Evolutionary conservation across 2,797 vertebrate species (phyloP), one percentile per base, ranked within the genome.

Genomic region (Cyprinella venusta): DNA sequence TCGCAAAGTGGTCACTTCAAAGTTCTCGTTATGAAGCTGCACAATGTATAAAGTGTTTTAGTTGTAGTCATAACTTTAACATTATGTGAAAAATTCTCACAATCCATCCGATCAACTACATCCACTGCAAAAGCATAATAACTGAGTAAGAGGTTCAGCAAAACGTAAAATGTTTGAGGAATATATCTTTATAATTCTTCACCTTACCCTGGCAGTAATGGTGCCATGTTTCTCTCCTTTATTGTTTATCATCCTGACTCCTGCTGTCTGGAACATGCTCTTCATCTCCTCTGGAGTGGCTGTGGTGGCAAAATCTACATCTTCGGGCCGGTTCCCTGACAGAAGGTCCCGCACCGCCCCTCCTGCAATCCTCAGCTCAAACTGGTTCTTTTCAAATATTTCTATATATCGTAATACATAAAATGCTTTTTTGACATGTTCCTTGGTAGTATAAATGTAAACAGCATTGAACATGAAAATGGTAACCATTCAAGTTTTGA

Each of bases 191-290:
- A 26, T 21, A 6, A 65, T 50, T 52, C 7, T 68, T 40, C 72
- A 69, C 42, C 93, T 94, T 90, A 99, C 98, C 93, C 98, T 91
- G 63, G 97, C 97, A 16, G 98, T 99, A 40, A 99, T 97, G 67
- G 98, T 99, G 0, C 98, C 98, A 0, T 99, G 98, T 82, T 95
- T 96, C 89, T 99, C 98, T 59, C 98, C 98, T 91, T 96, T 98
- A 84, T 98, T 99, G 87, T 99, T 99, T 91, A 99, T 99, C 93
- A 98, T 95, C 21, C 98, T 94, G 77, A 99, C 90, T 1, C 97
- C 97, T 0, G 95, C 96, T 0, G 90, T 79, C 9, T 96, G 95
- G 89, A 99, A 97, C 93, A 99, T 94, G 6, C 76, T 88, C 91
- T 99, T 99, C 98, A 99, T 99, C 90, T 98, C 94, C 13, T 93